phyloP scores from a whole-genome alignment of 2,797 vertebrate genomes.

The Podarcis lilfordi region DNA sequence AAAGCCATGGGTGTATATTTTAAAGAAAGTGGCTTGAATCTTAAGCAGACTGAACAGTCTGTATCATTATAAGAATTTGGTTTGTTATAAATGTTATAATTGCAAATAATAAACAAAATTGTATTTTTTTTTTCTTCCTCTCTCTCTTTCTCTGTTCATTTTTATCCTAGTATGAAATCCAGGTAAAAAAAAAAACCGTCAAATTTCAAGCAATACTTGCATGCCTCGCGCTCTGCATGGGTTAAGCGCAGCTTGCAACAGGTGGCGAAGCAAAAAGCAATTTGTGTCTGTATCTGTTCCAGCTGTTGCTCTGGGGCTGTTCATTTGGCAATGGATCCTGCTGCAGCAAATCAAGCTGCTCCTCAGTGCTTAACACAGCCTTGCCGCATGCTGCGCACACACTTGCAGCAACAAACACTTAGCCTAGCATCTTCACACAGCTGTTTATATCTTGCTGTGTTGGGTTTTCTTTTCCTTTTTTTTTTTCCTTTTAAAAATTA shows the following conservation, averaged over 20 bases:
- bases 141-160: conserved; percentile 22
- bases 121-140: background rate
- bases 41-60: background rate
- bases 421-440: conserved; percentile 35
- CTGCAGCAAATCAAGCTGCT: conserved; percentile 52
- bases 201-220: conserved; percentile 70
- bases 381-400: conserved; percentile 45
- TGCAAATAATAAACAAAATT: conserved; percentile 37
- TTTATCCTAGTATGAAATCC: conserved; percentile 86
- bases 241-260: conserved; percentile 58
- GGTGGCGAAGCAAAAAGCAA: conserved; percentile 43
- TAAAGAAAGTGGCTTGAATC: background rate
- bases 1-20: background rate
- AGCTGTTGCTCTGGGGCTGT: conserved; percentile 50
- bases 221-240: conserved; percentile 79
- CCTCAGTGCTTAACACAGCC: conserved; percentile 52
- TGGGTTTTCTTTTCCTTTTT: background rate
- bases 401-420: conserved; percentile 29
- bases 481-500: conserved; percentile 28
- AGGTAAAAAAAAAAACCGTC: conserved; percentile 83
- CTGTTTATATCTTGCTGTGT: conserved; percentile 49
- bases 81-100: conserved; percentile 56
- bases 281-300: conserved; percentile 14
- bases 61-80: conserved; percentile 22
- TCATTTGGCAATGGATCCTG: conserved; percentile 38